Base-by-base conservation (phyloP, 2,888 invertebrate genomes). In the Antheraea assamensis region DNA sequence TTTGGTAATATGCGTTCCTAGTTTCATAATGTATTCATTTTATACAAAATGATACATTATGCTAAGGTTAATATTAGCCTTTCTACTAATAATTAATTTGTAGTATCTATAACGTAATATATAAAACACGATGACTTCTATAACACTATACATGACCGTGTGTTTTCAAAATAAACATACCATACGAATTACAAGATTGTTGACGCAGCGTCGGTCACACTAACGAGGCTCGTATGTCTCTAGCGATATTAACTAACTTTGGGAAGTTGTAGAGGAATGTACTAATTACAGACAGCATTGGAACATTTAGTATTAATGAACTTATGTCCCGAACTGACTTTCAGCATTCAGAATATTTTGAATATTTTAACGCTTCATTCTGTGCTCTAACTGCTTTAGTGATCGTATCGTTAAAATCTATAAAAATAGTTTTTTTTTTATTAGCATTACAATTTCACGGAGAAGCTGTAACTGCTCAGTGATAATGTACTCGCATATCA, bases 181-280 rank as follows among this genome's bases (percentile, higher is more conserved):
- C 72, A 76, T 73, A 71, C 73, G 74, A 73, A 71, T 70, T 71
- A 76, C 76, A 78, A 78, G 78, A 79, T 77, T 77, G 76, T 72
- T 76, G 78, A 75, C 77, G 66, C 71, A 71, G 58, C 71, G 27
- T 77, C 75, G 79, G 78, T 78, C 75, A 74, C 78, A 73, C 80
- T 85, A 83, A 84, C 82, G 80, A 83, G 81, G 74, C 78, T 76
- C 78, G 79, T 76, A 78, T 79, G 78, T 80, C 77, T 77, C 75
- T 81, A 76, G 78, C 78, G 77, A 80, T 82, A 83, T 84, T 84
- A 83, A 81, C 76, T 75, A 82, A 83, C 81, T 83, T 79, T 61
- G 31, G 74, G 21, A 31, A 71, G 64, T 24, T 31, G 31, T 35
- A 21, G 68, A 35, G 35, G 68, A 68, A 68, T 35, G 19, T 35